Evolutionary conservation across 2,797 vertebrate species (phyloP).

Genomic region (Anas bernieri): DNA sequence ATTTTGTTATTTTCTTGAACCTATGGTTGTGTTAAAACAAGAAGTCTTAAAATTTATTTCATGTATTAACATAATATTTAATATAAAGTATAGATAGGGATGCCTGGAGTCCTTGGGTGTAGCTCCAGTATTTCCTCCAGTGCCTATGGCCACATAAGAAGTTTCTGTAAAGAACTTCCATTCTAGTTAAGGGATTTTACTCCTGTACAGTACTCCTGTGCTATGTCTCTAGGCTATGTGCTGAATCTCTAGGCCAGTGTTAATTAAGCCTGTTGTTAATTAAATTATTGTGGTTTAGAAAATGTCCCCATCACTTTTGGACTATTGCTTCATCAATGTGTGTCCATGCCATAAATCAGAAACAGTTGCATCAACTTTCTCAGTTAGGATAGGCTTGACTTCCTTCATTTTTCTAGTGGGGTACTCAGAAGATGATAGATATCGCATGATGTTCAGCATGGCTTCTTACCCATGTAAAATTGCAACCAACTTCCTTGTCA

Average conservation of each 20-base stretch:
- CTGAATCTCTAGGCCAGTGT: neutral
- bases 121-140: neutral
- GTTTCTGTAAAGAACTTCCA: neutral
- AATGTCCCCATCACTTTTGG: neutral
- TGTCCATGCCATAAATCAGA: neutral
- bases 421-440: neutral
- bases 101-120: neutral
- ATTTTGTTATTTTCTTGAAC: neutral
- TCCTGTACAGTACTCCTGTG: neutral
- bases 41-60: neutral
- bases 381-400: neutral
- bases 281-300: neutral
- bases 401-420: neutral
- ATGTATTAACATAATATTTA: neutral
- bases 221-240: neutral
- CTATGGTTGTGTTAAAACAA: neutral
- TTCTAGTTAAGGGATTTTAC: neutral
- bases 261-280: neutral
- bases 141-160: neutral
- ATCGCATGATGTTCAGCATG: neutral
- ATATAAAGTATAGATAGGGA: neutral
- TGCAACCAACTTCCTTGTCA: neutral
- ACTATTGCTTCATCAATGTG: neutral
- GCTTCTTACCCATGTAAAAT: neutral
- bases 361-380: neutral